Conservation (phyloP, 2,797 vertebrate species). For the Pampus argenteus region DNA sequence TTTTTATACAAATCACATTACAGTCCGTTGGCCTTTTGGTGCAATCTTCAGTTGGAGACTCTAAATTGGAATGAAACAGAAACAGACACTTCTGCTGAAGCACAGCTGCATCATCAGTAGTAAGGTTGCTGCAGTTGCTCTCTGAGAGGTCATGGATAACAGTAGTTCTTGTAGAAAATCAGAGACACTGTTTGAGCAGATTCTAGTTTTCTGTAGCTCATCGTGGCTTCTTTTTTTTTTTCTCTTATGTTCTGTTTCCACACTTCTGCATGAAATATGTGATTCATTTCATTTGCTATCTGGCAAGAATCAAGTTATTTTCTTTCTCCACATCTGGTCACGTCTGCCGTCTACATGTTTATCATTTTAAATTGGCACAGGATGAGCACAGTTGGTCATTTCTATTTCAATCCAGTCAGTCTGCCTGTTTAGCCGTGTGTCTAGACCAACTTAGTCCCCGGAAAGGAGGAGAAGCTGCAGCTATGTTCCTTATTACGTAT, state of each 20-base stretch:
- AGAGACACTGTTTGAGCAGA: neutral
- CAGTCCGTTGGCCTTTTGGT: constrained; percentile 42
- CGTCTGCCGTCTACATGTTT: constrained; percentile 38
- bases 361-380: constrained; percentile 53
- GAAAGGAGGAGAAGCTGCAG: constrained; percentile 63
- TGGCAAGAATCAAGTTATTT: constrained; percentile 37
- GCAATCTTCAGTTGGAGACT: constrained; percentile 31
- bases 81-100: constrained; percentile 35
- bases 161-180: neutral
- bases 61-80: constrained; percentile 39
- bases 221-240: neutral
- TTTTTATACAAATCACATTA: constrained; percentile 67
- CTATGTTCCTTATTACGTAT: constrained; percentile 76
- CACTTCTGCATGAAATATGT: constrained; percentile 10
- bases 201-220: neutral
- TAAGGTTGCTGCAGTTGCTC: constrained; percentile 25
- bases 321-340: constrained; percentile 54
- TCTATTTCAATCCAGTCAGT: constrained; percentile 47
- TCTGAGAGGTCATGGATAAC: neutral
- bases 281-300: constrained; percentile 34
- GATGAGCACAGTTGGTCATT: constrained; percentile 52
- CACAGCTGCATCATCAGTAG: constrained; percentile 24
- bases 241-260: constrained; percentile 3
- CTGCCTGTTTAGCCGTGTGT: constrained; percentile 59
- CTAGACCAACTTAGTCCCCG: constrained; percentile 62